A percentile compares a stretch with the other conserved stretches of the same genome.
Evolutionary conservation across 2,113 vertebrate genomes (phyloP).

Genomic region (Plestiodon gilberti): DNA sequence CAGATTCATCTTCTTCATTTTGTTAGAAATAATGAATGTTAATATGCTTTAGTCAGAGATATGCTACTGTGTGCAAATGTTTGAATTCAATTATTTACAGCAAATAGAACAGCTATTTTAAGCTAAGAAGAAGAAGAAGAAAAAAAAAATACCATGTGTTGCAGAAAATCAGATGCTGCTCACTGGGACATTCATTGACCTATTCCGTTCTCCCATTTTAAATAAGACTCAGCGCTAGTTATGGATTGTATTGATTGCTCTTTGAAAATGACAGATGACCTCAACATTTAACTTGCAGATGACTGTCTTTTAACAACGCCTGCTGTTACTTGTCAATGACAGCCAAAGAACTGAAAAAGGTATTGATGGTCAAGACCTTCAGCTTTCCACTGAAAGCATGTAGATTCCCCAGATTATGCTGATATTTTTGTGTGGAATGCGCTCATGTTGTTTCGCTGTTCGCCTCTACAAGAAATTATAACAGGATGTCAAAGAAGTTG

Average conservation of each 20-base stretch:
- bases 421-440: conserved; percentile 47
- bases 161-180: conserved; percentile 55
- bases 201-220: conserved; percentile 66
- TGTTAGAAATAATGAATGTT: conserved; percentile 41
- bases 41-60: conserved; percentile 35
- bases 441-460: conserved; percentile 51
- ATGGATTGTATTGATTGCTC: conserved; percentile 65
- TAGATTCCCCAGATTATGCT: conserved; percentile 50
- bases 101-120: conserved; percentile 28
- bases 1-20: conserved; percentile 17
- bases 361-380: conserved; percentile 73
- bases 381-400: conserved; percentile 44
- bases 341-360: conserved; percentile 61
- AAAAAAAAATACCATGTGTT: neutral
- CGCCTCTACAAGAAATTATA: conserved; percentile 45
- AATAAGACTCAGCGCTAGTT: conserved; percentile 65
- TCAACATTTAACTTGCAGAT: conserved; percentile 69
- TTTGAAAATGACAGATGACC: conserved; percentile 75
- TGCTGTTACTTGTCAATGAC: conserved; percentile 54
- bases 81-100: conserved; percentile 44
- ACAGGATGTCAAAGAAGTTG: conserved; percentile 12
- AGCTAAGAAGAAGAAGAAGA: conserved; percentile 9
- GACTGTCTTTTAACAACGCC: conserved; percentile 52
- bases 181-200: conserved; percentile 52
- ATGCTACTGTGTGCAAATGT: conserved; percentile 24